A percentile compares a stretch with the other conserved stretches of the same genome.
phyloP scores from a whole-genome alignment of 2,888 invertebrate species.

The Diadromus collaris region DNA sequence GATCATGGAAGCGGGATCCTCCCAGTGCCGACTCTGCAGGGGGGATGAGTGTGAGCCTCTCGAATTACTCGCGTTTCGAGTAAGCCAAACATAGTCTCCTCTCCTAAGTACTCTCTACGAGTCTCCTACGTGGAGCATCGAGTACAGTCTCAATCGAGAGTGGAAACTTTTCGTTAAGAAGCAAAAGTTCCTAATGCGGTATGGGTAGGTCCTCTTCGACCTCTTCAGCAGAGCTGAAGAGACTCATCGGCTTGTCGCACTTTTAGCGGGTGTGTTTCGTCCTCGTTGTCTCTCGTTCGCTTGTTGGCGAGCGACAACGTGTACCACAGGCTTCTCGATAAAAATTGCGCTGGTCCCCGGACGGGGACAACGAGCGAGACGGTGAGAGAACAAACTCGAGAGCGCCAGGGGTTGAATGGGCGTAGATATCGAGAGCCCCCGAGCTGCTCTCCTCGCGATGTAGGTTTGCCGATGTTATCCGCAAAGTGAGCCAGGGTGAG shows the following conservation, averaged over 20 bases:
- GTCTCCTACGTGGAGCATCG: not conserved
- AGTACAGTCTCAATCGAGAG: not conserved
- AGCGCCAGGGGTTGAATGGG: constrained; percentile 46
- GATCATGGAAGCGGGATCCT: constrained; percentile 7
- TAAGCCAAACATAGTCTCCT: not conserved
- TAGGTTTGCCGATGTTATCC: constrained; percentile 71
- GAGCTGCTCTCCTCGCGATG: constrained; percentile 59
- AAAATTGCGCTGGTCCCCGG: constrained; percentile 32
- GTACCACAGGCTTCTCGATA: constrained; percentile 29
- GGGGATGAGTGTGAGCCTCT: constrained; percentile 9
- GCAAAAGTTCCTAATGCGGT: constrained; percentile 32
- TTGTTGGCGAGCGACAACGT: constrained; percentile 5
- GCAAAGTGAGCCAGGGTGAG: constrained; percentile 24
- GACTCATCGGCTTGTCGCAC: constrained; percentile 28
- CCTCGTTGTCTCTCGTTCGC: constrained; percentile 12
- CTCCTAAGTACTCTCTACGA: not conserved
- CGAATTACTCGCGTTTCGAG: constrained; percentile 12
- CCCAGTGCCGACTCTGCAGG: not conserved
- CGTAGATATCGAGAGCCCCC: constrained; percentile 14
- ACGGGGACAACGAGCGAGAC: constrained; percentile 28
- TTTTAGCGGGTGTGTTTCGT: constrained; percentile 15
- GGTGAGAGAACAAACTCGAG: constrained; percentile 22
- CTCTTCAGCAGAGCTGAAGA: not conserved
- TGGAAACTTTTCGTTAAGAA: constrained; percentile 19
- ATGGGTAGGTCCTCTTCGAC: not conserved